Evolutionary conservation across 2,888 invertebrate species (phyloP), one percentile per base, ranked within the genome.

Genomic region (Dione juno): DNA sequence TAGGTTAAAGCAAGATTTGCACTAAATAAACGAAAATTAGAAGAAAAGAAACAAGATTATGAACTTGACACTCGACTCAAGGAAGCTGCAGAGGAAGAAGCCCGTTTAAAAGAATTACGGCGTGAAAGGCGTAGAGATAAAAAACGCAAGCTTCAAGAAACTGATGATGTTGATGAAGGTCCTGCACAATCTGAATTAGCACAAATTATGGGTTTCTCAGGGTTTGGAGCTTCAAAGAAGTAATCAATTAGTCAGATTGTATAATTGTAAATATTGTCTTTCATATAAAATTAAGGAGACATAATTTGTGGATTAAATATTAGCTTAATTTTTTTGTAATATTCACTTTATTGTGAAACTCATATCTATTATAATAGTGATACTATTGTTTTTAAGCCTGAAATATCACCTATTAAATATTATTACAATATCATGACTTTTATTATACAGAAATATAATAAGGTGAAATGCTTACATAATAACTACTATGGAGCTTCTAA

Each of bases 1-100:
- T 79, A 94, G 94, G 96, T 97, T 0, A 98, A 98, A 90, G 97
- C 97, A 76, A 94, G 99, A 75, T 99, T 99, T 93, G 96, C 97
- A 79, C 85, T 95, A 40, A 99, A 99, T 85, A 99, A 99, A 89
- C 96, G 97, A 80, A 99, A 99, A 92, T 92, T 96, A 82, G 99
- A 98, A 87, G 99, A 99, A 82, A 98, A 98, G 87, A 97, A 97
- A 84, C 97, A 97, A 82, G 99, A 99, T 84, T 99, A 99, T 87
- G 98, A 99, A 88, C 94, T 99, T 81, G 97, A 98, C 75, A 96
- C 97, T 71, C 90, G 98, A 81, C 94, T 99, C 74, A 96, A 97
- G 79, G 99, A 99, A 88, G 95, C 99, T 8, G 97, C 97, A 76
- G 99, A 99, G 90, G 99, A 99, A 92, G 99, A 99, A 84, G 98